These are phyloP conservation scores for Carassius gibelio DNA, from an alignment of 2,113 vertebrate species.

Conservation along the genomic window DNA sequence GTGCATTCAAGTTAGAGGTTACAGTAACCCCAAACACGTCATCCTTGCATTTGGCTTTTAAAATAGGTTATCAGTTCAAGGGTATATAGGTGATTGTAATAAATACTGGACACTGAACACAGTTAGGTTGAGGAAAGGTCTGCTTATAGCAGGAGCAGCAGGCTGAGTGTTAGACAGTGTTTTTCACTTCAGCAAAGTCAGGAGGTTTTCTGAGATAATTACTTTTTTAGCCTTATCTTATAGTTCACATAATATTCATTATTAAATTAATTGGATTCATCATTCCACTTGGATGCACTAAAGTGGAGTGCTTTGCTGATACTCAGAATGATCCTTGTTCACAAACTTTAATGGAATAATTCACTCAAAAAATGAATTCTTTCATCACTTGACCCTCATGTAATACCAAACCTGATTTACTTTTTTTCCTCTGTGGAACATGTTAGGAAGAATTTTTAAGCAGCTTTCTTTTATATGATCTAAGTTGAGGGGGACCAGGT, in stretches of 20 bases:
- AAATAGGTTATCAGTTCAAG: conserved; percentile 7
- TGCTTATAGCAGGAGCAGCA: not conserved
- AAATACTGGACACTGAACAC: not conserved
- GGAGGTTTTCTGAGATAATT: not conserved
- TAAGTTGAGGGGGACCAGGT: not conserved
- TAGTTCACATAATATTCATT: not conserved
- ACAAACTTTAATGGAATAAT: not conserved
- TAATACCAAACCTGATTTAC: not conserved
- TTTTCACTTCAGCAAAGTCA: not conserved
- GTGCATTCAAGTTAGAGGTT: conserved; percentile 16
- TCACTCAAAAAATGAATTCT: not conserved
- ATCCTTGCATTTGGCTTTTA: conserved; percentile 4
- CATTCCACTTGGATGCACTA: not conserved
- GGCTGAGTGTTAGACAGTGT: not conserved
- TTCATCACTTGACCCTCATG: not conserved
- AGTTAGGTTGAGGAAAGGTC: conserved; percentile 11
- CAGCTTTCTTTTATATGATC: not conserved
- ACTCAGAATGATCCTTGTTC: not conserved
- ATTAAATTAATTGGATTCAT: not conserved
- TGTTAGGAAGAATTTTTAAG: not conserved
- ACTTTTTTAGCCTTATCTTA: not conserved
- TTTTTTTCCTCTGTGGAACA: not conserved
- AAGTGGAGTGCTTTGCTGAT: not conserved
- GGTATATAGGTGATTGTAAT: not conserved
- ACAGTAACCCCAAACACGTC: not conserved